These are phyloP conservation scores for Philereme vetulata DNA, from an alignment of 2,888 invertebrate genomes.

Conservation along the genomic window DNA sequence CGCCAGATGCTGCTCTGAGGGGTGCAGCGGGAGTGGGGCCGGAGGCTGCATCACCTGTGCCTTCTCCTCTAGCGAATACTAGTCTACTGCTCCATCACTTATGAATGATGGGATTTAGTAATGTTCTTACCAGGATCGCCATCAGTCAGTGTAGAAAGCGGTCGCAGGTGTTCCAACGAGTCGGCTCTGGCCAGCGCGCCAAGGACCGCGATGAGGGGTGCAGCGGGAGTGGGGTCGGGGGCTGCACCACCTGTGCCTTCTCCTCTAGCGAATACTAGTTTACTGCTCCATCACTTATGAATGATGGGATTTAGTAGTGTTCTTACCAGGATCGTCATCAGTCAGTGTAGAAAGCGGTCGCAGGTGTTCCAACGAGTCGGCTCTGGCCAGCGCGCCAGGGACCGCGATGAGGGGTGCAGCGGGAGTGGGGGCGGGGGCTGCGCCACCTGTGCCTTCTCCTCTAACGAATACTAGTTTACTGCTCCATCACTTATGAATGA, in stretches of 20 bases:
- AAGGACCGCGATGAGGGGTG: too few relatives aligned
- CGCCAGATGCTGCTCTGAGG: too few relatives aligned
- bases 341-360: constrained; percentile 74
- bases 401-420: constrained; percentile 88
- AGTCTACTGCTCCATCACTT: constrained; percentile 92
- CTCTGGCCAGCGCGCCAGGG: constrained; percentile 89
- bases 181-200: too few relatives aligned
- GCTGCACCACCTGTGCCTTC: constrained; percentile 80
- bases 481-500: constrained; percentile 93
- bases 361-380: constrained; percentile 89
- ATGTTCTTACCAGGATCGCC: too few relatives aligned
- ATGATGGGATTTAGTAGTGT: constrained; percentile 76
- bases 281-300: constrained; percentile 93
- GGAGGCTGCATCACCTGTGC: constrained; percentile 83
- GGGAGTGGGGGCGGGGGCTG: constrained; percentile 88
- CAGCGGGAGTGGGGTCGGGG: constrained; percentile 87
- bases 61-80: constrained; percentile 87
- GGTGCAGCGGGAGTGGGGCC: constrained; percentile 86
- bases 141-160: too few relatives aligned
- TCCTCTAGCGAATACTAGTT: constrained; percentile 89
- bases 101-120: constrained; percentile 86
- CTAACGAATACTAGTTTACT: constrained; percentile 91
- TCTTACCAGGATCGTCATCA: constrained; percentile 73
- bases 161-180: too few relatives aligned
- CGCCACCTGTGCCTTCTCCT: constrained; percentile 73